Evolutionary conservation across 1,140 invertebrate genomes (phyloP).

Genomic region (Pseudomyrmex cubaensis): DNA sequence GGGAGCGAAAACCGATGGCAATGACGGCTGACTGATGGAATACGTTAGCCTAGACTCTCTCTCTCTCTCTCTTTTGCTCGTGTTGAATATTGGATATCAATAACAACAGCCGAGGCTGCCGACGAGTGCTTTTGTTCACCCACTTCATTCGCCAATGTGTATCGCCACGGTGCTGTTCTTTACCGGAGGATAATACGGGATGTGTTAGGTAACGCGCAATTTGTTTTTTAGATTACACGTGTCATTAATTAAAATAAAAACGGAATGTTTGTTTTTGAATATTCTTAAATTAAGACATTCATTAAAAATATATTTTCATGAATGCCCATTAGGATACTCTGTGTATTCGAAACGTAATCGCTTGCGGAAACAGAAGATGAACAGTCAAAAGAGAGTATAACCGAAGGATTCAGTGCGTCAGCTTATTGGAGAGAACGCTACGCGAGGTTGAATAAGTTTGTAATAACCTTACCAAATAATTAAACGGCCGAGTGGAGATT

Average conservation of each 20-base stretch:
- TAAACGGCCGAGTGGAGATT: conserved; percentile 35
- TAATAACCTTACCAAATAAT: conserved; percentile 49
- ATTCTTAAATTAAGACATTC: neutral
- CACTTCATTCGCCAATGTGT: conserved; percentile 56
- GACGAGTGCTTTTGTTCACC: conserved; percentile 46
- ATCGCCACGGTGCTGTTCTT: conserved; percentile 36
- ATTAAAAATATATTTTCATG: neutral
- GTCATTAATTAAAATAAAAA: too few relatives aligned
- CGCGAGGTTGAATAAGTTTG: conserved; percentile 13
- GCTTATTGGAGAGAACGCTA: conserved; percentile 32
- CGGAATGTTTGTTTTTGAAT: neutral
- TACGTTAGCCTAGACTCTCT: conserved; percentile 22
- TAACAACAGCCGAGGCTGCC: conserved; percentile 62
- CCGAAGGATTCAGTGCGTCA: conserved; percentile 4
- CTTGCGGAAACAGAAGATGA: conserved; percentile 29
- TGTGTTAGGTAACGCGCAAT: conserved; percentile 8
- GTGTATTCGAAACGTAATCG: conserved; percentile 11
- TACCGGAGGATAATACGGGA: conserved; percentile 34
- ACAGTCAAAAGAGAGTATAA: conserved; percentile 35
- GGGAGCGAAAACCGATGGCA: conserved; percentile 61
- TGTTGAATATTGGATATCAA: conserved; percentile 74
- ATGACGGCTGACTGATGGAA: conserved; percentile 73
- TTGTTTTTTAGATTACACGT: too few relatives aligned
- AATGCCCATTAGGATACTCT: neutral
- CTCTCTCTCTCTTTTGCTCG: conserved; percentile 29